These are phyloP conservation scores for Rhyacophila brunnea DNA, from an alignment of 1,140 invertebrate genomes.

Conservation along the genomic window DNA sequence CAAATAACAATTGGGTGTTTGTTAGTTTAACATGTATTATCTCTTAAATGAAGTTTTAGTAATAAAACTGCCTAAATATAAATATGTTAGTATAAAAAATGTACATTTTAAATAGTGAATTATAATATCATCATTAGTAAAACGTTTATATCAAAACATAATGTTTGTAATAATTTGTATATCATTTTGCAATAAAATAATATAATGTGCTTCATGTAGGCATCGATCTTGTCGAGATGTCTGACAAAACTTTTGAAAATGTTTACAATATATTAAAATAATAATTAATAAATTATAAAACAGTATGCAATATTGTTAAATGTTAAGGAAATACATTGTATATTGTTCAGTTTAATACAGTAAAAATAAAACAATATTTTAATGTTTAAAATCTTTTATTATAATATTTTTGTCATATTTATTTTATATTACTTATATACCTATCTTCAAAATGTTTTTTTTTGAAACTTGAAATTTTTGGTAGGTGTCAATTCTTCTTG, in stretches of 20 bases:
- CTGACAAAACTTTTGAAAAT: neutral
- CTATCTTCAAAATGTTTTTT: neutral
- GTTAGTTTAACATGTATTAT: no score
- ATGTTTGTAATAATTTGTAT: neutral
- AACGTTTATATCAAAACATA: neutral
- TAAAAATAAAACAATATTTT: slow-evolving; percentile 26
- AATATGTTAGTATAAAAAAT: neutral
- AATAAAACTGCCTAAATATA: no score
- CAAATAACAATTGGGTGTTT: no score
- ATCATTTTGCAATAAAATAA: neutral
- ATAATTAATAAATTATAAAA: neutral
- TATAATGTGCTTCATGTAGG: neutral
- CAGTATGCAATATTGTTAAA: slow-evolving; percentile 16
- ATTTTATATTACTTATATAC: neutral
- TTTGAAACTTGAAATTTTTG: no score
- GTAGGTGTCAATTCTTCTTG: no score
- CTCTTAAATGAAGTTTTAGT: no score
- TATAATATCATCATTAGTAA: neutral
- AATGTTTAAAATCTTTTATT: slow-evolving; percentile 10
- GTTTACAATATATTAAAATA: neutral
- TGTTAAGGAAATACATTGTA: slow-evolving; percentile 13
- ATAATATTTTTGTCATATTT: no score
- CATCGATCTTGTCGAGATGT: no score
- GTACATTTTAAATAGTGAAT: neutral
- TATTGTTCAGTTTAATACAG: slow-evolving; percentile 19